A percentile compares a stretch with the other conserved stretches of the same genome.
Conservation (phyloP, 2,797 vertebrate species). For the Chelon labrosus region DNA sequence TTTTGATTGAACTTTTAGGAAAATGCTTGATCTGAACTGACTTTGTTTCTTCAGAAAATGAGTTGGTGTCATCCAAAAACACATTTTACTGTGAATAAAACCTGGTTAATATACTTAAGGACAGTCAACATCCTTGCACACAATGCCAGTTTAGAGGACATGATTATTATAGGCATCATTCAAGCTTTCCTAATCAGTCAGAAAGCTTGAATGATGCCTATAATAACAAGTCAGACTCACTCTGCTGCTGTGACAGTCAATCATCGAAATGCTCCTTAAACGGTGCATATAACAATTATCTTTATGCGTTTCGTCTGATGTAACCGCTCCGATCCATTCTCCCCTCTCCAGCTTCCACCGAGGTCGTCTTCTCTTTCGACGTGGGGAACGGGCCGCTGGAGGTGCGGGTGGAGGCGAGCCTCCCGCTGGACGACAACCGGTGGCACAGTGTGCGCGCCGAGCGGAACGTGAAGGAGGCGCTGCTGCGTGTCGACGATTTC, state of each 20-base stretch:
- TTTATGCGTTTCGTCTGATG: neutral
- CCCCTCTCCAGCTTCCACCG: slow-evolving; percentile 85
- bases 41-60: slow-evolving; percentile 9
- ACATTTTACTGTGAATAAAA: neutral
- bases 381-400: slow-evolving; percentile 95
- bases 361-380: slow-evolving; percentile 94
- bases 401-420: slow-evolving; percentile 83
- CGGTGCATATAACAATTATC: neutral
- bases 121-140: slow-evolving; percentile 7
- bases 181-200: slow-evolving; percentile 12
- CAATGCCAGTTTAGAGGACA: slow-evolving; percentile 1
- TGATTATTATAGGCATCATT: slow-evolving; percentile 7
- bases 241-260: slow-evolving; percentile 19
- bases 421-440: slow-evolving; percentile 89
- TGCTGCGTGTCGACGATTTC: slow-evolving; percentile 88
- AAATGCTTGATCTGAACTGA: neutral
- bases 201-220: too few relatives aligned
- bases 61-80: neutral
- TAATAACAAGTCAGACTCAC: slow-evolving; percentile 20
- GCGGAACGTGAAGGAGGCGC: slow-evolving; percentile 94
- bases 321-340: neutral
- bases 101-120: neutral
- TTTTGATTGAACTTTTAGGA: neutral
- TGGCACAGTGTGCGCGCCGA: slow-evolving; percentile 94
- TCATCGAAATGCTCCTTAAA: neutral